These are phyloP conservation scores for Nephrotoma appendiculata DNA, from an alignment of 2,888 invertebrate species.

Conservation along the genomic window DNA sequence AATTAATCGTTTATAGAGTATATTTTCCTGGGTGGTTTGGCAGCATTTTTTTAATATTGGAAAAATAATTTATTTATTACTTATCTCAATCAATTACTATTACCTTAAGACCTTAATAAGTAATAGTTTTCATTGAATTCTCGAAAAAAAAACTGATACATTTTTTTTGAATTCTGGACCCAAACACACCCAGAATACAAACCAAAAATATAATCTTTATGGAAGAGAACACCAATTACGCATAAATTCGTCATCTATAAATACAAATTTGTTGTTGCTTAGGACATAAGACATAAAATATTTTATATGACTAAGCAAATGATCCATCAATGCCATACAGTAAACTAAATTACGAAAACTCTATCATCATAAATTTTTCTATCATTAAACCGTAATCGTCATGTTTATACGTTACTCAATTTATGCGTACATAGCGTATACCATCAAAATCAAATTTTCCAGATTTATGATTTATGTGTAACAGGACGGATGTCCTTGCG, in stretches of 20 bases:
- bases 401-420: background rate
- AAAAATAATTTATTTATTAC: too few species aligned
- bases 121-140: too few species aligned
- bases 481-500: background rate
- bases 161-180: background rate
- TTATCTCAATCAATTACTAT: too few species aligned
- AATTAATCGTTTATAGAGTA: too few species aligned
- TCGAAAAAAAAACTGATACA: too few species aligned
- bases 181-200: background rate
- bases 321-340: background rate
- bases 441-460: background rate
- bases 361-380: background rate
- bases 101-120: too few species aligned
- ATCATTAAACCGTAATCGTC: background rate
- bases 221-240: background rate
- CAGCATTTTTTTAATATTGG: too few species aligned
- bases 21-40: too few species aligned
- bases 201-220: background rate
- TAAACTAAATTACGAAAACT: background rate
- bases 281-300: background rate
- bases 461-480: background rate
- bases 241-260: background rate
- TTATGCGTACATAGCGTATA: background rate
- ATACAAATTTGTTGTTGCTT: background rate
- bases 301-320: background rate